Evolutionary conservation across 2,888 invertebrate species (phyloP), one percentile per base, ranked within the genome.

Genomic region (Pachliopta kotzebuea): DNA sequence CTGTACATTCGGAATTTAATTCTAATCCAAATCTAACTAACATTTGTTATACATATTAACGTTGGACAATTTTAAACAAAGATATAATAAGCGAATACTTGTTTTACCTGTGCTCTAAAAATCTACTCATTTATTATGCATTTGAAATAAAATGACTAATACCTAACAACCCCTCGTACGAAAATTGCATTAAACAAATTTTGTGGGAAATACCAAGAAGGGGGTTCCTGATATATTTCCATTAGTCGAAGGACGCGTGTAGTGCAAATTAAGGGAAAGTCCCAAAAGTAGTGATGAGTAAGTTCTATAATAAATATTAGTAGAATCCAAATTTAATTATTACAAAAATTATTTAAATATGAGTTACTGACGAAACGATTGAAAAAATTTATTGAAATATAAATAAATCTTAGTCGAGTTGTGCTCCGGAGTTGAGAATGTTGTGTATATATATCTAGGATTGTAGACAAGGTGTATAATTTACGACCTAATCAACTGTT

Each of bases 171-270:
- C 50, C 50, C 50, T 21, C 9, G 21, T 52, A 11, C 4, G 21
- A 2, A 11, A 21, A 7, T 21, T 11, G 50, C 50, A 52, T 52
- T 54, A 54, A 50, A 26, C 58, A 58, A 57, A 63, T 63, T 45
- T 58, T 26, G 29, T 29, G 58, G 17, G 42, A 58, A 63, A 63
- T 45, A 58, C 52, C 63, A 50, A 8, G 20, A 53, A 26, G 24
- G 63, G 49, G 63, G 59, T 4, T 18, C 29, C 1, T 57, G 58
- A 63, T 63, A 59, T 59, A 63, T 63, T 63, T 54, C 20, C 24
- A 59, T 18, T 31, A 31, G 21, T 23, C 14, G 23, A 18, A 45
- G 53, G 20, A 58, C 45, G 63, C 63, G 63, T 63, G 59, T 17
- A n/a, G 23, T 37, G 21, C 17, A 52, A 26, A 56, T 42, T 42